Conservation (phyloP, 2,113 vertebrate species). For the Zeus faber region DNA sequence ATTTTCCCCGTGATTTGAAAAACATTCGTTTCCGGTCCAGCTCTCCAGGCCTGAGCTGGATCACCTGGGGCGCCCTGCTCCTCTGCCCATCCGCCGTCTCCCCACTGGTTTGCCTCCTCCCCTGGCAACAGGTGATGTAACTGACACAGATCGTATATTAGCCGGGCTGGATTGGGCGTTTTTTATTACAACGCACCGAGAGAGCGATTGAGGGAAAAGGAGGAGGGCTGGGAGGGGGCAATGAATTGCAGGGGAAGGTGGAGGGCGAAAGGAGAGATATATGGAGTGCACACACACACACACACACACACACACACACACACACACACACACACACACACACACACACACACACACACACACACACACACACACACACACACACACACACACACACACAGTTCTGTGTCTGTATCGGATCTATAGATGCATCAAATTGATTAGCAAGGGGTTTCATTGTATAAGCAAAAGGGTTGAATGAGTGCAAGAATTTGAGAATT, state of each 20-base stretch:
- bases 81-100: constrained; percentile 14
- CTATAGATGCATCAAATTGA: no score
- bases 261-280: constrained; percentile 19
- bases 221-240: constrained; percentile 41
- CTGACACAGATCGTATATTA: constrained; percentile 51
- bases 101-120: constrained; percentile 35
- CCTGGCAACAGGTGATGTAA: constrained; percentile 67
- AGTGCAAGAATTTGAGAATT: no score
- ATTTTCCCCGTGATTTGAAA: background rate
- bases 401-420: no score
- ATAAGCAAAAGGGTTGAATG: no score
- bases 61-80: constrained; percentile 55
- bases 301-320: no score
- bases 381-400: no score
- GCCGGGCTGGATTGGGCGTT: constrained; percentile 56
- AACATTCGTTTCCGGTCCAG: background rate
- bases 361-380: no score
- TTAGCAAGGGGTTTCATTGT: no score
- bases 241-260: background rate
- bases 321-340: no score
- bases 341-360: no score
- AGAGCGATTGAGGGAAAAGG: constrained; percentile 57
- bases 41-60: constrained; percentile 22
- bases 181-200: constrained; percentile 62
- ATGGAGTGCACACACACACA: constrained; percentile 1